These are phyloP conservation scores for Gobionotothen gibberifrons DNA, from an alignment of 2,797 vertebrate species.

Conservation along the genomic window DNA sequence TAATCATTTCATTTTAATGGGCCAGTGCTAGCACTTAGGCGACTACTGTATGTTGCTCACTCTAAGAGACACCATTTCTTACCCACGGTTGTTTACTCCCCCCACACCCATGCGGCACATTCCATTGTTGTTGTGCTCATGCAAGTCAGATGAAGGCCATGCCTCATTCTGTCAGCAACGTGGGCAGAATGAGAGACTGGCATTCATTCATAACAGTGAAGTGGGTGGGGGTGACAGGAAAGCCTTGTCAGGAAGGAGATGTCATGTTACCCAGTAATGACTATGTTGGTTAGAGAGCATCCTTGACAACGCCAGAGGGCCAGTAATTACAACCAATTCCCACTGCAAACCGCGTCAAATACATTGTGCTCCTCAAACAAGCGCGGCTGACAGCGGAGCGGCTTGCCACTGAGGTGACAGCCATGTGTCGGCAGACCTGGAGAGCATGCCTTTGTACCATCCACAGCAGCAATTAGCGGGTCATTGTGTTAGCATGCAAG, in stretches of 20 bases:
- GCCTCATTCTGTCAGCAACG: conserved; percentile 78
- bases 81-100: conserved; percentile 65
- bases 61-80: conserved; percentile 60
- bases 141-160: conserved; percentile 84
- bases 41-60: conserved; percentile 66
- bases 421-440: conserved; percentile 66
- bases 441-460: conserved; percentile 72
- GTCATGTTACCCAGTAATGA: conserved; percentile 85
- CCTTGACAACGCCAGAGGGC: conserved; percentile 83
- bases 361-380: conserved; percentile 72
- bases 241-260: conserved; percentile 80
- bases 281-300: conserved; percentile 82
- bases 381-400: conserved; percentile 71
- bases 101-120: conserved; percentile 55
- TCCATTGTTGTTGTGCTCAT: conserved; percentile 79
- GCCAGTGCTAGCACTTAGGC: conserved; percentile 69
- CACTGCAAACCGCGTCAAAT: conserved; percentile 78
- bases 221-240: conserved; percentile 35
- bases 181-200: conserved; percentile 65
- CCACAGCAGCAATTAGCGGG: conserved; percentile 78
- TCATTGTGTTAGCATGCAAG: conserved; percentile 81
- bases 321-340: conserved; percentile 85
- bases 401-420: conserved; percentile 76
- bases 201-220: conserved; percentile 77
- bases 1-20: conserved; percentile 80